Base-by-base conservation (phyloP, 2,113 vertebrate species). In the Neolamprologus toae region DNA sequence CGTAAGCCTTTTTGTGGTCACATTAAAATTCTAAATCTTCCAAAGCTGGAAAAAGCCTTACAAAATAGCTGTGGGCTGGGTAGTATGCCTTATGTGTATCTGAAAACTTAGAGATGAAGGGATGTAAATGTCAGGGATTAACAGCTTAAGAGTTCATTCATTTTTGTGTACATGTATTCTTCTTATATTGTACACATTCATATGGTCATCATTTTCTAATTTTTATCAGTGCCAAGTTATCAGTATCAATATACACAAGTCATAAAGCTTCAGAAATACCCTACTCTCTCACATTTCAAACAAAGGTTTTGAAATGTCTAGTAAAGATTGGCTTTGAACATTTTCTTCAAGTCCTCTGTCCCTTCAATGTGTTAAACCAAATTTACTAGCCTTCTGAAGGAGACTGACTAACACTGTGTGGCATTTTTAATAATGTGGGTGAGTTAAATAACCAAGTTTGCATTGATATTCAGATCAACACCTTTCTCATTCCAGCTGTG, bases 21-120 rank as follows among this genome's bases (percentile, higher is more conserved):
- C 81, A 90, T 91, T 92, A 83, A 92, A 87, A 91, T 83, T 81
- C 42, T 68, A 86, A 94, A 90, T 79, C 14, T 73, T 93, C 37
- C 87, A 76, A 92, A 86, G 80, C 83, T 90, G 76, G 79, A 73
- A 55, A 59, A 57, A 54, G 16, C 16, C 79, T 51, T 79, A 33
- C 35, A 71, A 81, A 73, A 37, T 63, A 28, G 37, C 9, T 42
- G 13, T 51, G 83, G 85, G 85, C 49, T 49, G 28, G 40, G 49
- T 19, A 21, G 16, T 11, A 12, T 45, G 63, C 26, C 23, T 89
- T 66, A 28, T 71, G 66, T 79, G 76, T 49, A 85, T 80, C 61
- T 37, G 35, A 68, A 31, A 28, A 57, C 28, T 89, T 86, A 71
- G 88, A 84, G 40, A 81, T 66, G 21, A 54, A 21, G 78, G 21